These are phyloP conservation scores for Coleophora deauratella DNA, from an alignment of 2,888 invertebrate genomes.

Conservation along the genomic window DNA sequence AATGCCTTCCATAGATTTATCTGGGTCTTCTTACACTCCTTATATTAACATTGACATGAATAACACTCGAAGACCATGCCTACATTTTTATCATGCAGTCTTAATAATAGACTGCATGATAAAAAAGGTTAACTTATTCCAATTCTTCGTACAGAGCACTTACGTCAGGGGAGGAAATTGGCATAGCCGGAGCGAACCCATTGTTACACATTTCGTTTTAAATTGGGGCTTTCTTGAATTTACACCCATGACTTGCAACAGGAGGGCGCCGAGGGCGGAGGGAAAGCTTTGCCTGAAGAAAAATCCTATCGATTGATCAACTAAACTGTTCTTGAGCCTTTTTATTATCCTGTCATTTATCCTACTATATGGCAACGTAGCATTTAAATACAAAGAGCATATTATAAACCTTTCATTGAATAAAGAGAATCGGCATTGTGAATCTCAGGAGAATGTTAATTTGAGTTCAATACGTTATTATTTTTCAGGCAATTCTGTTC, in stretches of 20 bases:
- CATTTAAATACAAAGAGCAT: too few species aligned
- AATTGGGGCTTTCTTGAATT: constrained; percentile 73
- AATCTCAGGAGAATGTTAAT: constrained; percentile 27
- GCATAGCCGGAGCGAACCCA: constrained; percentile 59
- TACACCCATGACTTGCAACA: constrained; percentile 68
- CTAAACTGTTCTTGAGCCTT: constrained; percentile 31
- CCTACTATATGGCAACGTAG: constrained; percentile 1
- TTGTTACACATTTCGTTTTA: constrained; percentile 70
- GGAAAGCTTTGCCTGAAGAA: constrained; percentile 31
- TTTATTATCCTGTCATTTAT: constrained; percentile 13
- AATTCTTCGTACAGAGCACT: constrained; percentile 55
- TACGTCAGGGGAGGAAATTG: constrained; percentile 64
- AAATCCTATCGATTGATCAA: constrained; percentile 42
- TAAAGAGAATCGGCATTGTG: constrained; percentile 23
- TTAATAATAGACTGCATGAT: constrained; percentile 25
- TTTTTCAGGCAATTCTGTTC: constrained; percentile 28
- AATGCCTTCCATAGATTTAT: constrained; percentile 26
- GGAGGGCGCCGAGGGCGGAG: constrained; percentile 34
- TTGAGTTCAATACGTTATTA: constrained; percentile 34
- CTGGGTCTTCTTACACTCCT: constrained; percentile 7
- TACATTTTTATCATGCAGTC: constrained; percentile 36
- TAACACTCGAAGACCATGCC: constrained; percentile 6
- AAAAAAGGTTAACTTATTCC: constrained; percentile 60
- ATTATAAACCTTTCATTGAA: constrained; percentile 16
- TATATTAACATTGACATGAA: constrained; percentile 7